Evolutionary conservation across 2,797 vertebrate genomes (phyloP), one percentile per base, ranked within the genome.

Genomic region (Xenopus petersii): DNA sequence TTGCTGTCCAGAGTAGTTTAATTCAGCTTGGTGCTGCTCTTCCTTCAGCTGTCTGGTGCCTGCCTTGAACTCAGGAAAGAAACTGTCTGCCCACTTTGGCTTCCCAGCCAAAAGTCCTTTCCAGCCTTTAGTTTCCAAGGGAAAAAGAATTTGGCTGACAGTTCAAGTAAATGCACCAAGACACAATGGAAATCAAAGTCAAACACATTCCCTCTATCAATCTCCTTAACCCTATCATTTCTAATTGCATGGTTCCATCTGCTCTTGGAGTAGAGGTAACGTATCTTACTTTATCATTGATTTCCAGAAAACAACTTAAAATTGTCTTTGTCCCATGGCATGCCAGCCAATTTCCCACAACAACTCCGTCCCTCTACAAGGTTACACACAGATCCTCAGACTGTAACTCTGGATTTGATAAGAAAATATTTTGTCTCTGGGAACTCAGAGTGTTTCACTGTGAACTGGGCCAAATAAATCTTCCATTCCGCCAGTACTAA

Each of bases 31-130:
- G 81, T 85, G 87, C 84, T 84, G 80, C 67, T 84, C 81, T 85
- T 85, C 84, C 83, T 85, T 82, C 80, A 82, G 83, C 86, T 75
- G 82, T 83, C 83, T 83, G 85, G 82, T 86, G 86, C 83, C 86
- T 87, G 84, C 82, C 85, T 83, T 77, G 80, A 83, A 83, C 75
- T 79, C 83, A 84, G 83, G 85, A 84, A 88, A 87, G 85, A 77
- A 80, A 81, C 70, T 81, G 82, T 83, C 76, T 86, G 87, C 86
- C 82, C 83, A 81, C 82, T 85, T 83, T 80, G 83, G 84, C 81
- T 86, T 69, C 15, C 0, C 48, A 81, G 84, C 81, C 82, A 84
- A 80, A 79, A 77, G 81, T 81, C 84, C 81, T 83, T 84, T 82
- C 80, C 82, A 79, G 85, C 77, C 79, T 69, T 51, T 81, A 30